Conservation (phyloP, 2,113 vertebrate species). For the Anhinga rufa region DNA sequence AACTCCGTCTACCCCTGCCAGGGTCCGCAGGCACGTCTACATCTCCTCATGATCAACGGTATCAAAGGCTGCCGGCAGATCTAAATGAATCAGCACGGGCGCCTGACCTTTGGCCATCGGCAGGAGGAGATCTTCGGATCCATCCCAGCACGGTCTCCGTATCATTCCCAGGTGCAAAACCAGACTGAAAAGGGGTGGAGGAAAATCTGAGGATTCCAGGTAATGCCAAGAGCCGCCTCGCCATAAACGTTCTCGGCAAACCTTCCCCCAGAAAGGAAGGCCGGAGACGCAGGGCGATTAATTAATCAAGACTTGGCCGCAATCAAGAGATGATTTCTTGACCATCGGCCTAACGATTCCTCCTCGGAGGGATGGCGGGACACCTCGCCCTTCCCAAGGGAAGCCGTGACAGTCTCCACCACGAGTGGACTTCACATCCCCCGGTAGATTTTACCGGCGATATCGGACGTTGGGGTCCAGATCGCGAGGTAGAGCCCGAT, state of each 20-base stretch:
- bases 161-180: conserved; percentile 55
- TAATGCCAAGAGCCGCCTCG: conserved; percentile 17
- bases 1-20: conserved; percentile 60
- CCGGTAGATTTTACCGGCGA: background rate
- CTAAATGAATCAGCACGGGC: conserved; percentile 43
- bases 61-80: conserved; percentile 41
- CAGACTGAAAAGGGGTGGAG: conserved; percentile 53
- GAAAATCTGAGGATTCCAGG: conserved; percentile 60
- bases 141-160: conserved; percentile 35
- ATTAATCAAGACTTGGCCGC: background rate
- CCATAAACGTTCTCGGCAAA: background rate
- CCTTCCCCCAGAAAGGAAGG: background rate
- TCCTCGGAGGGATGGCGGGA: conserved; percentile 9
- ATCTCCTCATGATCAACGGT: conserved; percentile 45
- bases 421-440: background rate
- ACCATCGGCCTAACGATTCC: background rate
- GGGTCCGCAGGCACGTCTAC: conserved; percentile 53
- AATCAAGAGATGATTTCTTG: background rate
- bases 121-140: conserved; percentile 50
- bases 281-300: background rate
- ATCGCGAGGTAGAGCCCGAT: background rate
- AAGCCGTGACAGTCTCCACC: background rate
- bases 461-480: background rate
- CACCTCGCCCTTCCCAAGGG: background rate
- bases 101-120: conserved; percentile 34